Evolutionary conservation across 2,113 vertebrate genomes (phyloP).

Genomic region (Dolichallabes microphthalmus): DNA sequence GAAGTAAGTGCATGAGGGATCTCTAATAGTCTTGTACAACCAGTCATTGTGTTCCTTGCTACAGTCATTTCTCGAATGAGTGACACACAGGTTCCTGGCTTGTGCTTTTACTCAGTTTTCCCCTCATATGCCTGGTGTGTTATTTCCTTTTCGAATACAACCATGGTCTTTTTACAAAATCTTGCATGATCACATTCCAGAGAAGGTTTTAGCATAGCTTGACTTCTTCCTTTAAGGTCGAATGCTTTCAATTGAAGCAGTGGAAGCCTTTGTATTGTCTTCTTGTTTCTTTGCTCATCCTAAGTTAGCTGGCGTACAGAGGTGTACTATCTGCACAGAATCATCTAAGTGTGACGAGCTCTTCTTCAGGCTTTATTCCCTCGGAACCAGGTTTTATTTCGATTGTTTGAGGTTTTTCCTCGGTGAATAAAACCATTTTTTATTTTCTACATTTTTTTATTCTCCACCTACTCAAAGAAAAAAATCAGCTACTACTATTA

Average conservation of each 20-base stretch:
- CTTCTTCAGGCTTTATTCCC: slow-evolving; percentile 45
- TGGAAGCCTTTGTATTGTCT: slow-evolving; percentile 45
- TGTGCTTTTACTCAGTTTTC: slow-evolving; percentile 49
- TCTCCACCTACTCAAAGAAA: slow-evolving; percentile 13
- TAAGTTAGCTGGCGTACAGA: slow-evolving; percentile 65
- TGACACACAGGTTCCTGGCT: slow-evolving; percentile 55
- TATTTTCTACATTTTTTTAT: slow-evolving; percentile 22
- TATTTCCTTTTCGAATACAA: background rate
- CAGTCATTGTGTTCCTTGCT: slow-evolving; percentile 55
- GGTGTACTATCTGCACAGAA: slow-evolving; percentile 56
- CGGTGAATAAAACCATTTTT: background rate
- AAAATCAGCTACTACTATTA: slow-evolving; percentile 33
- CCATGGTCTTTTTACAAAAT: slow-evolving; percentile 15
- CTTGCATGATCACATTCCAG: slow-evolving; percentile 43
- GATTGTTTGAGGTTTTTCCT: background rate
- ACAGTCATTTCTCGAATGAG: slow-evolving; percentile 44
- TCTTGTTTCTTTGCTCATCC: slow-evolving; percentile 61
- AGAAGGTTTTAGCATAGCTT: slow-evolving; percentile 42
- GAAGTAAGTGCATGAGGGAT: slow-evolving; percentile 5
- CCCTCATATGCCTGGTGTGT: slow-evolving; percentile 14
- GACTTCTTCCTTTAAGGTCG: slow-evolving; percentile 49
- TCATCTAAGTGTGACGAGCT: slow-evolving; percentile 67
- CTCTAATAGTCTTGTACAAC: slow-evolving; percentile 35
- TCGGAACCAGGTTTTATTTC: background rate
- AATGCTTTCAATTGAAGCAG: slow-evolving; percentile 48